Evolutionary conservation across 2,888 invertebrate species (phyloP), one percentile per base, ranked within the genome.

Genomic region (Dasysyrphus albostriatus): DNA sequence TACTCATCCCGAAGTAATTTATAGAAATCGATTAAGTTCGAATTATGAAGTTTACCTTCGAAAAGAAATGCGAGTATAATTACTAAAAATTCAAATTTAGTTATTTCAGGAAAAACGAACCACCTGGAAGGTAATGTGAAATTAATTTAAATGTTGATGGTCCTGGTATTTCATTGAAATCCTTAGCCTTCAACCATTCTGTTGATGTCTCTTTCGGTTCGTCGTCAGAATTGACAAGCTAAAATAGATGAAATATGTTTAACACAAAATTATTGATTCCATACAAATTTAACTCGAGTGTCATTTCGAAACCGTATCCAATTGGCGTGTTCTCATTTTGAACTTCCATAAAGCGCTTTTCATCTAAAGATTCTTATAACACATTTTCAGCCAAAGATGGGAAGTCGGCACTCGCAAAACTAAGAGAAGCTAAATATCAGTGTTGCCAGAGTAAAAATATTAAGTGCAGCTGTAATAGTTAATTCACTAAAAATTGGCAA

Each of bases 121-220:
- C 92, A 37, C 91, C 91, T 5, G 92, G 92, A 61, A 92, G 59
- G 39, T 90, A 91, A 37, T 88, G 80, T 7, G 90, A 88, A 9
- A 91, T 5, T 0, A 91, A 59, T n/a, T 89, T 88, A 5, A 88
- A 70, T 5, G 63, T 82, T 6, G 89, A 89, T 0, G 91, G 91
- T 34, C 91, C 91, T 0, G 92, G 92, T 24, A 92, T 88, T 14
- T 88, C 80, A 3, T 39, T 34, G 42, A 89, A 92, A 9, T 90
- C 75, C 19, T 89, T 90, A 0, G 92, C 91, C 37, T 88, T 81
- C 14, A 84, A 51, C 91, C 91, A 92, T 79, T 91, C 90, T 5
- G 42, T 85, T 3, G 72, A 56, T 14, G 34, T 19, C 6, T 24
- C 56, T 12, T 47, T 44, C 5, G 32, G 9, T 34, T 10, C 29